Conservation (phyloP, 2,113 vertebrate species). For the Ardeotis arabs region DNA sequence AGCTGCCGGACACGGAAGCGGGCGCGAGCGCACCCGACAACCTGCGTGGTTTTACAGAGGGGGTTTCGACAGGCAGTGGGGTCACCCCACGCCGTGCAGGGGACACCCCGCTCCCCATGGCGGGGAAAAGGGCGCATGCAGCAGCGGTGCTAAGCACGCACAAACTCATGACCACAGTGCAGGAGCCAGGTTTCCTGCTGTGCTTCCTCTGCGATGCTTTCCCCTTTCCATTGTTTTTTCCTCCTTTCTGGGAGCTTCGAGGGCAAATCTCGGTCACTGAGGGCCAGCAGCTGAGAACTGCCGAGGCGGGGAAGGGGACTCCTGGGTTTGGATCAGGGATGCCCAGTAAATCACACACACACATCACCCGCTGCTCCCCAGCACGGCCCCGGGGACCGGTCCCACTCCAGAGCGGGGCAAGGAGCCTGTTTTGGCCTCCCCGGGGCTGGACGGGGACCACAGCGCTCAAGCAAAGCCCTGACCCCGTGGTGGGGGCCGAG, state of each 20-base stretch:
- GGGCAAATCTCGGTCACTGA: background rate
- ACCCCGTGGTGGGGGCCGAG: accelerated
- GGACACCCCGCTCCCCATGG: background rate
- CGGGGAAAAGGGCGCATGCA: accelerated
- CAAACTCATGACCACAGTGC: background rate
- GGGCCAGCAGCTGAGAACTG: accelerated
- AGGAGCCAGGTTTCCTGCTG: background rate
- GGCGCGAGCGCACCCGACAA: accelerated
- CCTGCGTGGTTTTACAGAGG: background rate
- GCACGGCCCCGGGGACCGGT: too few species aligned
- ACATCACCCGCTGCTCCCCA: accelerated
- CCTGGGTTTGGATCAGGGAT: background rate
- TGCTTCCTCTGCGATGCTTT: background rate
- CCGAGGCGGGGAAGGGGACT: background rate
- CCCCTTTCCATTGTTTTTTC: background rate
- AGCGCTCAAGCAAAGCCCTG: background rate
- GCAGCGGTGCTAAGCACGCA: background rate
- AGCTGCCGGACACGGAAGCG: accelerated
- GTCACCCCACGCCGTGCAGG: background rate
- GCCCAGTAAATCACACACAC: background rate
- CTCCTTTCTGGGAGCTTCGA: background rate
- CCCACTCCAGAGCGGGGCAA: accelerated
- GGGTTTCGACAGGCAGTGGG: background rate
- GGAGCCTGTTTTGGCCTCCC: background rate
- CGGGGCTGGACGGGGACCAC: background rate